A percentile compares a stretch with the other conserved stretches of the same genome.
Evolutionary conservation across 2,113 vertebrate genomes (phyloP).

Genomic region (Calidris pygmaea): DNA sequence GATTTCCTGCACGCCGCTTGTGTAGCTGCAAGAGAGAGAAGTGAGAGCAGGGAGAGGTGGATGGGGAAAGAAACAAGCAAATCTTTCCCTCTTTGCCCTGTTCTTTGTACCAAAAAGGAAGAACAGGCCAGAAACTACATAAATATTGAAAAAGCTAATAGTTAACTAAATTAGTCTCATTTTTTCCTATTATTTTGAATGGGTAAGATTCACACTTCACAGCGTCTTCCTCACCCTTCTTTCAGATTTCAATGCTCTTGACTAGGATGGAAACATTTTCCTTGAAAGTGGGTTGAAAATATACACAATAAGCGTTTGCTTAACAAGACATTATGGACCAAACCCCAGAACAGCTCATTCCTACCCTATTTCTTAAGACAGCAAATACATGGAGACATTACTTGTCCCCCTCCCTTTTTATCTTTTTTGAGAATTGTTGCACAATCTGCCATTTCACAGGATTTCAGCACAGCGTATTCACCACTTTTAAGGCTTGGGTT

Average conservation of each 20-base stretch:
- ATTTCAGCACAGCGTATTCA: not conserved
- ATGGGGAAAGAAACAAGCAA: rapidly evolving
- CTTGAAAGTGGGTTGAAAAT: not conserved
- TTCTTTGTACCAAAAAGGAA: not conserved
- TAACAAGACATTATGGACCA: rapidly evolving
- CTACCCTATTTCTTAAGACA: not conserved
- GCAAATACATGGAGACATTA: not conserved
- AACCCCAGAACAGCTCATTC: not conserved
- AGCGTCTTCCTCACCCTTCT: not conserved
- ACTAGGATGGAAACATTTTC: not conserved
- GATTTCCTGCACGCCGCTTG: not conserved
- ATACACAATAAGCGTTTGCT: not conserved
- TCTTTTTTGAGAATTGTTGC: not conserved
- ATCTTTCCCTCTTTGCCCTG: not conserved
- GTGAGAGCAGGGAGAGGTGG: not conserved
- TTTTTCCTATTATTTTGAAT: rapidly evolving
- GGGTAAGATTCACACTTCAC: not conserved
- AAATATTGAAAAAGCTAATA: not conserved
- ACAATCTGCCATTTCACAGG: constrained; percentile 1
- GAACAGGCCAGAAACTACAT: not conserved
- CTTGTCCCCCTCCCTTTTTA: not conserved
- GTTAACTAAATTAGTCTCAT: not conserved
- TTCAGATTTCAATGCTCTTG: not conserved
- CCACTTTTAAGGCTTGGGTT: not conserved
- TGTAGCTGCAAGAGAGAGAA: not conserved